Evolutionary conservation across 2,888 invertebrate genomes (phyloP), one percentile per base, ranked within the genome.

Genomic region (Orthosia incerta): DNA sequence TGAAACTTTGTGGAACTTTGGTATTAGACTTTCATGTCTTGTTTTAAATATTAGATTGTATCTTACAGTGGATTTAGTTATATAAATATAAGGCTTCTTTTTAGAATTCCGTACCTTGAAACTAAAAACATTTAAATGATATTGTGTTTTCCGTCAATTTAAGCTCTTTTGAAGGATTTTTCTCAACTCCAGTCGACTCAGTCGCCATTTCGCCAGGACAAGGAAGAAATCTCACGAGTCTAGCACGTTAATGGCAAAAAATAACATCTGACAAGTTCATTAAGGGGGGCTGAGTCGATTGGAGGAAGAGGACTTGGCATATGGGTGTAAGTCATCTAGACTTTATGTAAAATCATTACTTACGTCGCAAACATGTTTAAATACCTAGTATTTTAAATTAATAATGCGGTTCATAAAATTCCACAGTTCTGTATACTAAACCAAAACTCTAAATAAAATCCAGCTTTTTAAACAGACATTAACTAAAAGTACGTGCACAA

Each of bases 1-100:
- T 64, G n/a, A 18, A 55, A 64, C 46, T 71, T 76, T 64, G 62
- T 23, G 16, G 26, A 71, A 76, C 31, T 51, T n/a, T 70, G 46
- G 51, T 66, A 60, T 74, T 78, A 75, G n/a, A 60, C 59, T 82
- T 76, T 76, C 59, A 53, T 82, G 60, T 64, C 56, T 53, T 71
- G 50, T 59, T 76, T 55, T 26, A 66, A 71, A 81, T 81, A 76
- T 81, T 46, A 66, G 57, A 53, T 63, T 66, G 50, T 53, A 50
- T 80, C 55, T 51, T 20, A 26, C 56, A 20, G 39, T 26, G 51
- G 39, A 65, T 61, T 65, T 72, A 2, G 55, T 15, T 60, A 39
- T 2, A 39, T 18, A 76, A 67, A 67, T 69, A 48, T 61, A 53
- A 59, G 18, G 15, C 20, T 71, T 46, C 26, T 45, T 51, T 53